Base-by-base conservation (phyloP, 2,797 vertebrate species). In the Danio kyathit region DNA sequence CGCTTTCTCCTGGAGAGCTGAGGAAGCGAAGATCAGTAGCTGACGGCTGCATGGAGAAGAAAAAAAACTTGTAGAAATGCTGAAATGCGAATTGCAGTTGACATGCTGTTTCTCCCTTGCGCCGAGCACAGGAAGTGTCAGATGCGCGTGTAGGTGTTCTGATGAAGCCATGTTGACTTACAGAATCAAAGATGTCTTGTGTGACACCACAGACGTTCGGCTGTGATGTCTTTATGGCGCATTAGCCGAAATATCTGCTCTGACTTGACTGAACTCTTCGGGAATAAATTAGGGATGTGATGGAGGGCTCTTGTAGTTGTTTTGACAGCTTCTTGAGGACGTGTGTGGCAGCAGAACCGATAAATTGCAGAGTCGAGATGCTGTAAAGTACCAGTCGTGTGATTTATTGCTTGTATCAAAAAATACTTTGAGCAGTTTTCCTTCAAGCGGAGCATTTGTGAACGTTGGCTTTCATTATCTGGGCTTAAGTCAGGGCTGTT, bases 1-100 rank as follows among this genome's bases (percentile, higher is more conserved):
- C n/a, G n/a, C 65, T 60, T n/a, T 65, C 43, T 57, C 51, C 41
- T 38, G 49, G 57, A 63, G 60, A 63, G 73, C 57, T 63, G 64
- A 69, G 75, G 43, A 69, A 10, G 64, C 76, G 51, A 41, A 69
- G 65, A 78, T 78, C 65, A 76, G 75, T 56, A 48, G 54, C 65
- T 78, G 76, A 59, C 12, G 29, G 76, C 44, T 70, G 54, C 43
- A 70, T 40, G n/a, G 7, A 49, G 76, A 6, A 29, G 29, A 29
- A 29, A 29, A n/a, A 17, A 46, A 17, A 67, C 43, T 56, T n/a
- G 49, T 59, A 63, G 10, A 69, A 76, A 29, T 65, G 74, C 49
- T 56, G 51, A 76, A 17, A 78, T 11, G n/a, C 0, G 65, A 51
- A 78, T 60, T 16, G 54, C 21, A 51, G n/a, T 63, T 79, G 66